Evolutionary conservation across 1,140 invertebrate species (phyloP).

Genomic region (Pachypeltis micranthus): DNA sequence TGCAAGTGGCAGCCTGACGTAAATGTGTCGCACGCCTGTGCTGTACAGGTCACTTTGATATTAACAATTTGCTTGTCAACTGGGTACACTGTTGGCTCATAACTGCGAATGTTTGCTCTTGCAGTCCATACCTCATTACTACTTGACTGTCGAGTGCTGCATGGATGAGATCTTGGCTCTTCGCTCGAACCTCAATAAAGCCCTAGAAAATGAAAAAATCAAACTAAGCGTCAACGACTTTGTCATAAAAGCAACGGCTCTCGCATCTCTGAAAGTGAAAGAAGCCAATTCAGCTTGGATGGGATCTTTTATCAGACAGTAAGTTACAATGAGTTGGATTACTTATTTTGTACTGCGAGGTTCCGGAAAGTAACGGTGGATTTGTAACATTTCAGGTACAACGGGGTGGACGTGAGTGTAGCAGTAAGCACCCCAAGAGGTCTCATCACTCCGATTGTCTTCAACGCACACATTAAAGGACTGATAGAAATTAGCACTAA

Average conservation of each 20-base stretch:
- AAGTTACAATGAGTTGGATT: too few relatives aligned
- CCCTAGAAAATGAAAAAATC: conserved; percentile 64
- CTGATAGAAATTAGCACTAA: conserved; percentile 76
- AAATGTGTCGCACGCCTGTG: too few relatives aligned
- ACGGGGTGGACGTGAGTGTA: conserved; percentile 81
- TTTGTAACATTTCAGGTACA: conserved; percentile 23
- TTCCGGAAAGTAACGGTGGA: too few relatives aligned
- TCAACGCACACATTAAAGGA: conserved; percentile 85
- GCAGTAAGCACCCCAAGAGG: conserved; percentile 93
- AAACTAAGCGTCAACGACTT: conserved; percentile 96
- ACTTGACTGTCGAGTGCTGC: conserved; percentile 74
- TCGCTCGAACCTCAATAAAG: conserved; percentile 53
- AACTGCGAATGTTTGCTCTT: too few relatives aligned
- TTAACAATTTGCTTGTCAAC: too few relatives aligned
- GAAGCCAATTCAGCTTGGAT: conserved; percentile 94
- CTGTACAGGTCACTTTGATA: too few relatives aligned
- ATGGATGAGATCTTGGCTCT: conserved; percentile 60
- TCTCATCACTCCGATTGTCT: conserved; percentile 95
- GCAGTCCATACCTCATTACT: conserved; percentile 89
- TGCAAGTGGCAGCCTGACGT: too few relatives aligned
- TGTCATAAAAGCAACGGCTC: conserved; percentile 87
- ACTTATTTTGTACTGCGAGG: too few relatives aligned
- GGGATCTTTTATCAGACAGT: conserved; percentile 89
- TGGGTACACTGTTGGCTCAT: too few relatives aligned
- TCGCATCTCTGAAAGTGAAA: conserved; percentile 85